Evolutionary conservation across 2,888 invertebrate species (phyloP).

Genomic region (Achlya flavicornis): DNA sequence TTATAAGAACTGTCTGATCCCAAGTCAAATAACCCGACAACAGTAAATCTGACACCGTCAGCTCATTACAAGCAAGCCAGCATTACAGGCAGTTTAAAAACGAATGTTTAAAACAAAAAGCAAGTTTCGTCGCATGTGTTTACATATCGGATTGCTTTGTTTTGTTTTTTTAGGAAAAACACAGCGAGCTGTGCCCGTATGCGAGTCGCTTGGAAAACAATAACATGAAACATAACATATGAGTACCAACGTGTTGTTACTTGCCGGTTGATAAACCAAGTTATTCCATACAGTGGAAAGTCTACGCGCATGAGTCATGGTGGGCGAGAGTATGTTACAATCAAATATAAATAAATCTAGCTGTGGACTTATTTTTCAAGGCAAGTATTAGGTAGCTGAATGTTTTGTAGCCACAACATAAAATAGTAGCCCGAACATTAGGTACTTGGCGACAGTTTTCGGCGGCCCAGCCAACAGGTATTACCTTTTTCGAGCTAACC

Average conservation of each 20-base stretch:
- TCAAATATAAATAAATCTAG: no score
- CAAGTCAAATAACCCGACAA: not conserved
- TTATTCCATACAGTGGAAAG: not conserved
- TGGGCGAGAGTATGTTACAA: not conserved
- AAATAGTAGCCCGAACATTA: no score
- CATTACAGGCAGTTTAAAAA: not conserved
- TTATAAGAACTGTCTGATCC: not conserved
- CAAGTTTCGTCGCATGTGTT: constrained; percentile 38
- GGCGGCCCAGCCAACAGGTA: no score
- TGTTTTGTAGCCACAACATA: no score
- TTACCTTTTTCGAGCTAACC: no score
- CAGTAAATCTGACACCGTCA: no score
- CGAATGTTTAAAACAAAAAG: constrained; percentile 3
- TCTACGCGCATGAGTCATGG: not conserved
- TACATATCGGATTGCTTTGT: constrained; percentile 44
- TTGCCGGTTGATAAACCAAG: constrained; percentile 12
- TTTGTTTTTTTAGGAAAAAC: constrained; percentile 45
- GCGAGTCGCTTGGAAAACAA: constrained; percentile 38
- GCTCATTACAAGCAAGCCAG: not conserved
- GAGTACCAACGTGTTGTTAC: constrained; percentile 9
- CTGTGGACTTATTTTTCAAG: no score
- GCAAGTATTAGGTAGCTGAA: no score
- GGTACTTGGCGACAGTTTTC: no score
- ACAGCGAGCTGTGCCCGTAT: constrained; percentile 35
- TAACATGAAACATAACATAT: constrained; percentile 31